Base-by-base conservation (phyloP, 1,140 invertebrate species). In the Rhagoletis pomonella region DNA sequence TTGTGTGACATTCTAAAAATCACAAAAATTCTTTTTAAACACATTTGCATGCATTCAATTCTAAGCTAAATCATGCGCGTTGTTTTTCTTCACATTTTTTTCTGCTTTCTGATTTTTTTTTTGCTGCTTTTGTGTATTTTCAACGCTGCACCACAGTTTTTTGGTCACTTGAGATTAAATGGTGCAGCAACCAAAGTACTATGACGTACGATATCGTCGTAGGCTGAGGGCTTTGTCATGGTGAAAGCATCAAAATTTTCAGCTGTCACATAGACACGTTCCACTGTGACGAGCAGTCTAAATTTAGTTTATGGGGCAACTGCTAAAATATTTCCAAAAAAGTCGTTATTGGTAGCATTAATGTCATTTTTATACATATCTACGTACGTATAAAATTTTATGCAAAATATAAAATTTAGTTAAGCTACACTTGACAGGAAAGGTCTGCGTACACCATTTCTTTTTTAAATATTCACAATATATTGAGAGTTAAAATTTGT, bases 111-210 rank as follows among this genome's bases (percentile, higher is more conserved):
- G 19, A 4, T n/a, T n/a, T 73, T 73, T 73, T 73, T 0, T 47
- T 65, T 6, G 10, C 14, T 6, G 6, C 29, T 65, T 65, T 65
- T 39, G 4, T 39, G 12, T 17, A 29, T 29, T 6, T n/a, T 73
- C 39, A 12, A 39, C 64, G 64, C 39, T 67, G 64, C 29, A 67
- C 69, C 42, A 73, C 69, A 73, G 12, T 50, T 73, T 73, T 73
- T 44, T 42, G 69, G 64, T 67, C 69, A 73, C 69, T 73, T 73
- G 69, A 73, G 69, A 44, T 47, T 73, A 47, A 73, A 73, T 73
- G 10, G 69, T 47, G 69, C 44, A 73, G 47, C 39, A 73, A 47
- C 29, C 69, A 55, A 73, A 50, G 29, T 29, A 29, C 29, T 29
- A 29, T 29, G 1, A 29, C 29, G 29, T 29, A 29, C 29, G 29